A percentile compares a stretch with the other conserved stretches of the same genome.
Conservation (phyloP, 2,797 vertebrate species). For the Lutjanus argentimaculatus region DNA sequence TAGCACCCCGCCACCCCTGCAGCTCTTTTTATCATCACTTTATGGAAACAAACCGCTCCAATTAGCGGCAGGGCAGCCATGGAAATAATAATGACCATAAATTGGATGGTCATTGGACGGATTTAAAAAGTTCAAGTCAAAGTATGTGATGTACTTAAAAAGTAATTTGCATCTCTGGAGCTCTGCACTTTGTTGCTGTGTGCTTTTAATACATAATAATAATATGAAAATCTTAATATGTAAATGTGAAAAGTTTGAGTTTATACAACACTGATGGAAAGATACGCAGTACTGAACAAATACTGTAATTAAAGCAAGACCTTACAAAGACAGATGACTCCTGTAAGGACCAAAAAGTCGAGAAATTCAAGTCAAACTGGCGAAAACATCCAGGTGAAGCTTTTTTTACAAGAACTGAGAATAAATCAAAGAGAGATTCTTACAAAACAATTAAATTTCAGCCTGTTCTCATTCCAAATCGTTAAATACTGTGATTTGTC, state of each 20-base stretch:
- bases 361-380: too few relatives aligned
- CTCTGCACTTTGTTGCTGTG: conserved; percentile 6
- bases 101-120: conserved; percentile 53
- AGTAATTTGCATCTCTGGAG: conserved; percentile 48
- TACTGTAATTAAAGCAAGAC: neutral
- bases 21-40: conserved; percentile 58
- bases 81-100: conserved; percentile 61
- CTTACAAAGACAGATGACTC: neutral
- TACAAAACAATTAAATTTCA: neutral
- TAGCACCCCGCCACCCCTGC: conserved; percentile 13
- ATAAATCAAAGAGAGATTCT: neutral
- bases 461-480: too few relatives aligned
- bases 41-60: conserved; percentile 70
- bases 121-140: conserved; percentile 63
- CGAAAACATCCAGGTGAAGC: too few relatives aligned
- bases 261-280: neutral
- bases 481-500: too few relatives aligned
- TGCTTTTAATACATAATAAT: conserved; percentile 4
- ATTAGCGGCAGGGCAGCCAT: conserved; percentile 84
- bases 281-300: neutral
- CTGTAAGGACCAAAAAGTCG: too few relatives aligned
- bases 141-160: conserved; percentile 38
- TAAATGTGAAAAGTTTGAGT: neutral
- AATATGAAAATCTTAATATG: neutral
- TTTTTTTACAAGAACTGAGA: neutral